Conservation (phyloP, 2,888 invertebrate species). For the Gisinianus flammeolus region DNA sequence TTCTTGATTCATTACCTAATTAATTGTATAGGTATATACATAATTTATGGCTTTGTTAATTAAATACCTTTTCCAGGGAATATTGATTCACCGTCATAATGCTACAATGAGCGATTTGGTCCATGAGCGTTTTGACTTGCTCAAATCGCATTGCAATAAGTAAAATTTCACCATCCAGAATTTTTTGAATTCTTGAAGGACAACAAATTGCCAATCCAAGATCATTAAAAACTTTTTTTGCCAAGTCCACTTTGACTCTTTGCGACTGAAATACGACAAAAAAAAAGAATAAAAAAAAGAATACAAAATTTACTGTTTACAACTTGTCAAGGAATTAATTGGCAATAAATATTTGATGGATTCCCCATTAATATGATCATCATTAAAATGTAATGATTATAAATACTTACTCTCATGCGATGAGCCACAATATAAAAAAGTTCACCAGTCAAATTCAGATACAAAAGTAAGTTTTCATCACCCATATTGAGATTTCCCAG, state of each 20-base stretch:
- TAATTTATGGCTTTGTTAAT: conserved; percentile 3
- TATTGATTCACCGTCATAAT: conserved; percentile 58
- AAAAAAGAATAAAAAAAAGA: too few species aligned
- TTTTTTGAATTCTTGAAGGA: conserved; percentile 49
- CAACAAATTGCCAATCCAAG: conserved; percentile 54
- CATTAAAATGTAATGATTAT: too few species aligned
- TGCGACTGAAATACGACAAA: too few species aligned
- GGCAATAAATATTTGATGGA: too few species aligned
- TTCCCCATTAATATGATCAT: too few species aligned
- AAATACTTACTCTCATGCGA: too few species aligned
- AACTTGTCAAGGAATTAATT: too few species aligned
- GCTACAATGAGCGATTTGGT: conserved; percentile 53
- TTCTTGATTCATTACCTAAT: conserved; percentile 16
- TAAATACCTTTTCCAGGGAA: conserved; percentile 57
- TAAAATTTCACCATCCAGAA: conserved; percentile 49
- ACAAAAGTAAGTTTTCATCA: conserved; percentile 55
- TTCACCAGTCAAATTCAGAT: conserved; percentile 56
- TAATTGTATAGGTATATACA: not conserved
- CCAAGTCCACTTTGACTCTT: conserved; percentile 50
- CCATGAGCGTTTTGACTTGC: conserved; percentile 50
- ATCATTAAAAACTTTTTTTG: conserved; percentile 54
- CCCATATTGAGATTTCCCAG: too few species aligned
- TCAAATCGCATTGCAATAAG: conserved; percentile 48
- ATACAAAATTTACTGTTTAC: too few species aligned
- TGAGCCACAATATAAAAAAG: conserved; percentile 57